A percentile compares a stretch with the other conserved stretches of the same genome.
phyloP scores from a whole-genome alignment of 2,888 invertebrate genomes.

The Cylloceria caligata region DNA sequence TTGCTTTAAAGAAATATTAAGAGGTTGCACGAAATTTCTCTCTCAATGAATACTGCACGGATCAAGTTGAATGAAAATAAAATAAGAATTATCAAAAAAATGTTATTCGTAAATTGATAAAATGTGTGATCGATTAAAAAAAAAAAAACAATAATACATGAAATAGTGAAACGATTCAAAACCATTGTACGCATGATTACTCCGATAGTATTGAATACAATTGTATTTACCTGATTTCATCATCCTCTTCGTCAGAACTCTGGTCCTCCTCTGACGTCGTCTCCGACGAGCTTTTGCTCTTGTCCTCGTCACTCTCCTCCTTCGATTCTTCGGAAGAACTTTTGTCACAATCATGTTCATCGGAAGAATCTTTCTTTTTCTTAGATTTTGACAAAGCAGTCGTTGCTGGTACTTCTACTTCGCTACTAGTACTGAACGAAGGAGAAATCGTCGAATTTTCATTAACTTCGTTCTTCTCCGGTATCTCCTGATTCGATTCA shows the following conservation, averaged over 20 bases:
- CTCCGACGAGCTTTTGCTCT: conserved; percentile 26
- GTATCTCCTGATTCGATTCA: conserved; percentile 71
- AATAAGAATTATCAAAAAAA: no score
- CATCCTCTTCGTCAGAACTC: conserved; percentile 75
- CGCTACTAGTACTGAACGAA: neutral
- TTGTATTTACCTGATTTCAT: conserved; percentile 76
- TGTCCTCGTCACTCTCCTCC: conserved; percentile 41
- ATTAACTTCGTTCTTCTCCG: conserved; percentile 37
- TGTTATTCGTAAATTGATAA: no score
- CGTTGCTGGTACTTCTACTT: conserved; percentile 61
- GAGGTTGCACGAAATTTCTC: no score
- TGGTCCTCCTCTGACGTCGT: conserved; percentile 70
- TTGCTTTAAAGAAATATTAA: no score
- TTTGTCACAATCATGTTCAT: conserved; percentile 64
- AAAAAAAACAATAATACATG: no score
- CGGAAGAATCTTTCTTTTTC: conserved; percentile 60
- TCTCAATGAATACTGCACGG: no score
- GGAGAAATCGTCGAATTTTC: neutral
- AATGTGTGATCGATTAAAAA: no score
- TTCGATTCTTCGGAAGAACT: conserved; percentile 64
- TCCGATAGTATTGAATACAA: neutral
- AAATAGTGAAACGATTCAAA: neutral
- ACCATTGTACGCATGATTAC: no score
- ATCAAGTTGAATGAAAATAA: no score
- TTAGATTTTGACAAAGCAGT: conserved; percentile 78